A percentile compares a stretch with the other conserved stretches of the same genome.
Evolutionary conservation across 2,113 vertebrate species (phyloP).

Genomic region (Proteles cristata): DNA sequence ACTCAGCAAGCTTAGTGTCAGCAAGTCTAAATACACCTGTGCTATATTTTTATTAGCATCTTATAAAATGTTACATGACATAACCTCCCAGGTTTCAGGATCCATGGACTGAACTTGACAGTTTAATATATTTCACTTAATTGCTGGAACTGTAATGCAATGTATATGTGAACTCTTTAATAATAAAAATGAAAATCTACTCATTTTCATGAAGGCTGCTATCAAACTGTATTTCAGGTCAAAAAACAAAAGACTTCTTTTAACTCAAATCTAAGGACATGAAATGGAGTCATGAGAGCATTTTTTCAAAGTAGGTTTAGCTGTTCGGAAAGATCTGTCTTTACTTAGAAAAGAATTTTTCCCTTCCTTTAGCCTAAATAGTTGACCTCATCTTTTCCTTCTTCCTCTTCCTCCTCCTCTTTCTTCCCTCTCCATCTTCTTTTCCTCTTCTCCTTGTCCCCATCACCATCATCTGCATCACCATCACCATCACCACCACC

Average conservation of each 20-base stretch:
- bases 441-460: not conserved
- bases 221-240: conserved; percentile 28
- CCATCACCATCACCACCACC: no score
- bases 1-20: not conserved
- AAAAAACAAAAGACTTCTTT: not conserved
- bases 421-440: not conserved
- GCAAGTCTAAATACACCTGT: not conserved
- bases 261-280: not conserved
- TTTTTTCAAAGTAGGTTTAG: not conserved
- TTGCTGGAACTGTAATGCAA: not conserved
- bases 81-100: not conserved
- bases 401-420: not conserved
- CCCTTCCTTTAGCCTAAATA: not conserved
- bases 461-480: not conserved
- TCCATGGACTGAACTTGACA: not conserved
- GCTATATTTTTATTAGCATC: not conserved
- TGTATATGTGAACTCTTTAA: not conserved
- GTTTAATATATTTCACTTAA: not conserved
- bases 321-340: not conserved
- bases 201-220: not conserved
- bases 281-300: not conserved
- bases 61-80: not conserved
- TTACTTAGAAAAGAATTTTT: not conserved
- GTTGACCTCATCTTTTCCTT: not conserved
- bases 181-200: conserved; percentile 1